These are phyloP conservation scores for Crioceris asparagi DNA, from an alignment of 2,888 invertebrate species.

Conservation along the genomic window DNA sequence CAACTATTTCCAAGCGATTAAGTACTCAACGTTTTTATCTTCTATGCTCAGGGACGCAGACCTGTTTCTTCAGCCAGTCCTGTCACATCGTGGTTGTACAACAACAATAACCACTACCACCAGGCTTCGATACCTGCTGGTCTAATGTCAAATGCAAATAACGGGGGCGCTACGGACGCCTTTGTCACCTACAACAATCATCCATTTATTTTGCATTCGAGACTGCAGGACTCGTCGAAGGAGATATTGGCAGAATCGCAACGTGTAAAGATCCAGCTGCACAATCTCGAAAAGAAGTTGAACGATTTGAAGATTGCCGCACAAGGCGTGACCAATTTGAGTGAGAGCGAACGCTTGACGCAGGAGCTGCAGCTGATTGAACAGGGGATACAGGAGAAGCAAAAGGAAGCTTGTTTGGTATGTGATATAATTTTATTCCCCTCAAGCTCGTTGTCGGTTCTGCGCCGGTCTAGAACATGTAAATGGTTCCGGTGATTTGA, in stretches of 20 bases:
- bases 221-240: constrained; percentile 36
- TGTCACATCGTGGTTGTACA: constrained; percentile 40
- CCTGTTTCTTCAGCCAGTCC: constrained; percentile 40
- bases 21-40: no score
- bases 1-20: no score
- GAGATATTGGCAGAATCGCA: constrained; percentile 46
- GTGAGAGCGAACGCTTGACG: constrained; percentile 46
- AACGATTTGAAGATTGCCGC: constrained; percentile 48
- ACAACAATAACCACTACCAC: constrained; percentile 29
- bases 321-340: constrained; percentile 40
- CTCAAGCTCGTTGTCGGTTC: no score
- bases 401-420: constrained; percentile 45
- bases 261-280: constrained; percentile 47
- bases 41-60: constrained; percentile 35
- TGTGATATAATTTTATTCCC: no score
- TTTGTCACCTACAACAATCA: constrained; percentile 40
- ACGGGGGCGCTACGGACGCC: constrained; percentile 37
- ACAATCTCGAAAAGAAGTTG: constrained; percentile 49
- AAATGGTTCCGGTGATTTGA: no score
- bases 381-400: constrained; percentile 50
- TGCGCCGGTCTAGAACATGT: no score
- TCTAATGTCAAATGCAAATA: constrained; percentile 27
- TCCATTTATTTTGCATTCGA: constrained; percentile 30
- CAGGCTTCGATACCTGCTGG: constrained; percentile 30
- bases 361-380: constrained; percentile 51